phyloP scores from a whole-genome alignment of 2,797 vertebrate genomes.

The Pseudocheirus occidentalis region DNA sequence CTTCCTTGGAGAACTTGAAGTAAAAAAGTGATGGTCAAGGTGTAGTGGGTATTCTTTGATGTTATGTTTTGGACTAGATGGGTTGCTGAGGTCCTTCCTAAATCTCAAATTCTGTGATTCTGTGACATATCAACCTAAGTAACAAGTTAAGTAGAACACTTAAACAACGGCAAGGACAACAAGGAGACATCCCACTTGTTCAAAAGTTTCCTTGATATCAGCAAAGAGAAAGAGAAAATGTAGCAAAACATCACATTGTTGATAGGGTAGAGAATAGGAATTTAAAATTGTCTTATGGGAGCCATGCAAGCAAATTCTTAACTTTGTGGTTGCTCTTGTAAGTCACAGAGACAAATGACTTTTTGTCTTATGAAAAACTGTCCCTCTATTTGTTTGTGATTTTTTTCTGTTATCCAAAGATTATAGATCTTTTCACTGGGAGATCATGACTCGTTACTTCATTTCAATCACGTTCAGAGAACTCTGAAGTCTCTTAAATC shows the following conservation, averaged over 20 bases:
- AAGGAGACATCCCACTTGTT: neutral
- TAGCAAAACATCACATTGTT: neutral
- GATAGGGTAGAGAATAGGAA: neutral
- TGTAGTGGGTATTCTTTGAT: neutral
- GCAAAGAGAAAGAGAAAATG: conserved; percentile 1
- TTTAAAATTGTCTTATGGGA: conserved; percentile 25
- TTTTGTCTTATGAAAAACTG: conserved; percentile 44
- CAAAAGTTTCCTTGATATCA: neutral
- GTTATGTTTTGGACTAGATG: neutral
- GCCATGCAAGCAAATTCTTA: neutral
- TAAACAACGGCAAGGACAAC: neutral
- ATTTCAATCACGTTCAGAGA: conserved; percentile 45
- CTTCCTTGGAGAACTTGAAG: neutral
- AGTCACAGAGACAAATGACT: neutral
- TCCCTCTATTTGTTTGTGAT: conserved; percentile 21
- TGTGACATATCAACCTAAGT: neutral
- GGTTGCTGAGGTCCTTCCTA: neutral
- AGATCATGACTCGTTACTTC: conserved; percentile 43
- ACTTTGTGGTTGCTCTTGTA: neutral
- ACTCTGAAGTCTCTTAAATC: conserved; percentile 31
- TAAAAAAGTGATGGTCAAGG: neutral
- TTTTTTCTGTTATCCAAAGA: conserved; percentile 61
- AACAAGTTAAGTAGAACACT: neutral
- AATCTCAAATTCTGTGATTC: neutral
- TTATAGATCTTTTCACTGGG: conserved; percentile 38